A percentile compares a stretch with the other conserved stretches of the same genome.
Conservation (phyloP, 1,140 invertebrate species). For the Delia radicum region DNA sequence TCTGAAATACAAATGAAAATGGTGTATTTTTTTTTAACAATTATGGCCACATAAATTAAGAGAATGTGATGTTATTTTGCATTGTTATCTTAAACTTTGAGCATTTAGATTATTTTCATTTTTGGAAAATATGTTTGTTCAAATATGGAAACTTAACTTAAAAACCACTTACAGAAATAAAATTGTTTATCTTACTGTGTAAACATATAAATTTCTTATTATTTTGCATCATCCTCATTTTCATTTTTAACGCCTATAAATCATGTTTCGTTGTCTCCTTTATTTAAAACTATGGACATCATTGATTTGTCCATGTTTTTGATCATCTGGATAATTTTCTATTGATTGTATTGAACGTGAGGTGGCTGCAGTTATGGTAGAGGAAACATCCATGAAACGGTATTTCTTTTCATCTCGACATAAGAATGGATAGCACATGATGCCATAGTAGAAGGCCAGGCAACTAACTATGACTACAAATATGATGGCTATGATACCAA, state of each 20-base stretch:
- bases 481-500: conserved; percentile 62
- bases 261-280: background rate
- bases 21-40: no score
- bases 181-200: background rate
- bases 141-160: background rate
- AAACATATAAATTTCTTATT: background rate
- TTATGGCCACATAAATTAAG: background rate
- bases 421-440: conserved; percentile 64
- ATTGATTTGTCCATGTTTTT: conserved; percentile 37
- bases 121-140: background rate
- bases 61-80: background rate
- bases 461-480: conserved; percentile 59
- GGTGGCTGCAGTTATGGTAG: conserved; percentile 55
- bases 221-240: background rate
- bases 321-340: conserved; percentile 50
- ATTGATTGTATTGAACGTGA: conserved; percentile 53
- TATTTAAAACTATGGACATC: conserved; percentile 17
- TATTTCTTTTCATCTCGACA: conserved; percentile 63
- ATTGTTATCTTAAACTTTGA: background rate
- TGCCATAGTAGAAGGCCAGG: conserved; percentile 62
- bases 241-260: background rate
- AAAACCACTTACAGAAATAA: background rate
- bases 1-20: no score
- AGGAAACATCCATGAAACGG: conserved; percentile 62
- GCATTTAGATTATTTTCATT: background rate